phyloP scores from a whole-genome alignment of 2,113 vertebrate genomes.

The Apeltes quadracus region DNA sequence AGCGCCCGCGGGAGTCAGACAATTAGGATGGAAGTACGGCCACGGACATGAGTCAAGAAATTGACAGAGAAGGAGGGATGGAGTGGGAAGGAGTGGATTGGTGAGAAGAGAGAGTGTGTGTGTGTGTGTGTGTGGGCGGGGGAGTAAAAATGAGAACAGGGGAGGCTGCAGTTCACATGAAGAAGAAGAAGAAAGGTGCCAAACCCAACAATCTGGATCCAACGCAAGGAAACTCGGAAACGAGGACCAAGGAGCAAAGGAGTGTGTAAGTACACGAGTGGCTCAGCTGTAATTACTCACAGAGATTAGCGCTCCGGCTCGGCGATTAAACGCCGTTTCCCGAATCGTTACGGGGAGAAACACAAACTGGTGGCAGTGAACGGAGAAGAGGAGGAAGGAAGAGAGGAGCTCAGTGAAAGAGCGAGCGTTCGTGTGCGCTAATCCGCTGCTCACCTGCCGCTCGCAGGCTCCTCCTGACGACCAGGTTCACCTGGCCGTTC shows the following conservation, averaged over 20 bases:
- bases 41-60: slow-evolving; percentile 60
- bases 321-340: slow-evolving; percentile 41
- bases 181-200: slow-evolving; percentile 1
- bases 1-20: slow-evolving; percentile 68
- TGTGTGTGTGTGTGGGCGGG: slow-evolving; percentile 1
- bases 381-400: background rate
- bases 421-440: background rate
- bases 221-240: no score
- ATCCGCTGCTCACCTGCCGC: slow-evolving; percentile 84
- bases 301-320: slow-evolving; percentile 42
- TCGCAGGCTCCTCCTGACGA: slow-evolving; percentile 91
- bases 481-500: slow-evolving; percentile 94
- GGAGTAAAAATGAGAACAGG: slow-evolving; percentile 40
- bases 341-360: slow-evolving; percentile 9
- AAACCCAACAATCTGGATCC: background rate
- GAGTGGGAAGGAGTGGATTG: slow-evolving; percentile 54
- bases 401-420: background rate
- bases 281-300: slow-evolving; percentile 38
- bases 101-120: slow-evolving; percentile 29
- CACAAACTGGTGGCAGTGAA: background rate
- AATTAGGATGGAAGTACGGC: slow-evolving; percentile 64
- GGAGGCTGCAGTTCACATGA: slow-evolving; percentile 35
- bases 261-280: no score
- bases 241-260: no score
- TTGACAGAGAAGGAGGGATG: slow-evolving; percentile 39